Conservation (phyloP, 35 echinoderm and acorn worm genomes). For the Holothuria glaberrima region DNA sequence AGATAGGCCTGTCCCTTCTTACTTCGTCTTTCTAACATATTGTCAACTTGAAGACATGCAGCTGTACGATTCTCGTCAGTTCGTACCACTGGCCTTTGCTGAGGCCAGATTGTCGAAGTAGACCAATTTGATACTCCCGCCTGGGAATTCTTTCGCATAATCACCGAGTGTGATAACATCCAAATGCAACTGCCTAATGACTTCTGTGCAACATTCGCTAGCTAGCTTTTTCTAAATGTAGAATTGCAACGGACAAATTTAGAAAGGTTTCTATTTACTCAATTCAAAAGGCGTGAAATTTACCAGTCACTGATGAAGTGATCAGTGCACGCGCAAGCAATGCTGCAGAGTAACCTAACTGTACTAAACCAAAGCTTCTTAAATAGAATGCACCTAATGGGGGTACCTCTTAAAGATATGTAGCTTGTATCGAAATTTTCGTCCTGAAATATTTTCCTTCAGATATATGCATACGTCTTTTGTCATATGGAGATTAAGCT, state of each 20-base stretch:
- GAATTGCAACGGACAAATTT: conserved; percentile 17
- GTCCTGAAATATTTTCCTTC: too few relatives aligned
- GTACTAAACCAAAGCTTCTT: too few relatives aligned
- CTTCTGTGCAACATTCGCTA: conserved; percentile 21
- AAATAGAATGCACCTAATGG: conserved; percentile 20
- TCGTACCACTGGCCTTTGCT: background rate
- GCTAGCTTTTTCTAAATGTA: conserved; percentile 4
- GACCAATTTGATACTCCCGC: background rate
- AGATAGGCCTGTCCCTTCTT: too few relatives aligned
- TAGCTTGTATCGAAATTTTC: background rate
- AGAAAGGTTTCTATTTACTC: conserved; percentile 21
- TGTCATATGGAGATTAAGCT: too few relatives aligned
- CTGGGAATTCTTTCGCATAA: conserved; percentile 4
- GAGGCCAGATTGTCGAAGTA: conserved; percentile 1
- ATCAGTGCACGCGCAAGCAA: background rate
- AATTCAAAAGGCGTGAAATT: background rate
- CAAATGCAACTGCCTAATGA: conserved; percentile 15
- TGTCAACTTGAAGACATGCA: too few relatives aligned
- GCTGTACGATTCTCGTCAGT: background rate
- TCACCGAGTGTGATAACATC: conserved; percentile 23
- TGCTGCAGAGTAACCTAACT: background rate
- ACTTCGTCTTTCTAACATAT: too few relatives aligned
- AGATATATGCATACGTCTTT: too few relatives aligned
- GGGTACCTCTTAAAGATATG: conserved; percentile 3
- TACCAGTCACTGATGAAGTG: conserved; percentile 2